Percentiles rank a stretch among this genome's conserved stretches.
Evolutionary conservation across 2,797 vertebrate species (phyloP).

Genomic region (Chrysocyon brachyurus): DNA sequence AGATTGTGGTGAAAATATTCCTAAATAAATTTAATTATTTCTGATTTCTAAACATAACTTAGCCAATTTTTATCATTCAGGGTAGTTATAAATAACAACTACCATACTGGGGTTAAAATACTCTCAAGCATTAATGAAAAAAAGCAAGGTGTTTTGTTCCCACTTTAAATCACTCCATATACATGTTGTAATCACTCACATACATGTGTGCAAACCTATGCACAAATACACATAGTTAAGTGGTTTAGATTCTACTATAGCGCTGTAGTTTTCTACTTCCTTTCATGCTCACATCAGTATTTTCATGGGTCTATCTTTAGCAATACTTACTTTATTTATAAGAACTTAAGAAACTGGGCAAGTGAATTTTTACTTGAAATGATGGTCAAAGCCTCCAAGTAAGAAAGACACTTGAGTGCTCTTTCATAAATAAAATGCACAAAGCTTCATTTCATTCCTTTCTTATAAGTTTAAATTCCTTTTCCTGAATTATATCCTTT

Average conservation of each 20-base stretch:
- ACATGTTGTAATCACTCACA: not conserved
- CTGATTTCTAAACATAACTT: not conserved
- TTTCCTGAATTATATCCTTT: slow-evolving; percentile 28
- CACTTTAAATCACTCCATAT: not conserved
- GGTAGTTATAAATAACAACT: not conserved
- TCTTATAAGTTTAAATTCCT: slow-evolving; percentile 27
- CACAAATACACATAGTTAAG: not conserved
- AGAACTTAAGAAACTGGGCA: not conserved
- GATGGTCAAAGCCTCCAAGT: slow-evolving; percentile 1
- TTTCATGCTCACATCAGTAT: not conserved
- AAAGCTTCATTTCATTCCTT: not conserved
- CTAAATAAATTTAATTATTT: slow-evolving; percentile 30
- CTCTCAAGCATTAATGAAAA: not conserved
- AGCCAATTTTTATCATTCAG: slow-evolving; percentile 1
- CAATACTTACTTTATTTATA: not conserved
- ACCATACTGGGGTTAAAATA: not conserved
- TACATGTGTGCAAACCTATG: no score
- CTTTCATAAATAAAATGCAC: slow-evolving; percentile 14
- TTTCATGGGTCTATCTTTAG: not conserved
- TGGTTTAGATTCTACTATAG: not conserved
- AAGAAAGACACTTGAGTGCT: not conserved
- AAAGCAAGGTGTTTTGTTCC: not conserved
- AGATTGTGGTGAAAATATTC: slow-evolving; percentile 9
- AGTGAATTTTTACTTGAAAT: slow-evolving; percentile 1
- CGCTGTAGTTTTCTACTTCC: not conserved